phyloP scores from a whole-genome alignment of 1,140 invertebrate genomes.

The Drosophila pallidifrons region DNA sequence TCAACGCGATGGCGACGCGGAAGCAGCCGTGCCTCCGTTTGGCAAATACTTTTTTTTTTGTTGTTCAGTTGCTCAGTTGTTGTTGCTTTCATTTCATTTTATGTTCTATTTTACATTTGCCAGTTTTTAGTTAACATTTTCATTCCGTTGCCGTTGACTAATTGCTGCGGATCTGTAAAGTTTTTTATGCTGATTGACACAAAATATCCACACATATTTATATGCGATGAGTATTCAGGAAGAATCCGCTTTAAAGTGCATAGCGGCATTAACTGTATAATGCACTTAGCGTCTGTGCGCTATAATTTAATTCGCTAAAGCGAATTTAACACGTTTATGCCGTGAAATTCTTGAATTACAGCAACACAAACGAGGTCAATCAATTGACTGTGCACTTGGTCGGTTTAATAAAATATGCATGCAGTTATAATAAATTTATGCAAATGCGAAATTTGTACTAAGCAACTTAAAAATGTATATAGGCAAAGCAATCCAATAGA shows the following conservation, averaged over 20 bases:
- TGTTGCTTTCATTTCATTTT: neutral
- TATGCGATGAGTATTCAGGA: neutral
- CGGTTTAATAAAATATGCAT: neutral
- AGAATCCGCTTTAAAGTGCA: neutral
- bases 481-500: too few species aligned
- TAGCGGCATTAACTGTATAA: neutral
- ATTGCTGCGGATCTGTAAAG: conserved; percentile 13
- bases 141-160: neutral
- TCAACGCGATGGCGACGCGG: conserved; percentile 61
- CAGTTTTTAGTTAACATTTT: conserved; percentile 22
- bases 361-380: neutral
- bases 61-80: neutral
- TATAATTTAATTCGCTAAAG: neutral
- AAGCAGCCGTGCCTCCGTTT: conserved; percentile 67
- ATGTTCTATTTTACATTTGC: conserved; percentile 6
- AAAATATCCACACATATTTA: neutral
- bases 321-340: neutral
- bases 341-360: conserved; percentile 3
- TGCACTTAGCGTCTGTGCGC: neutral
- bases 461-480: neutral
- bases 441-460: too few species aligned
- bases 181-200: conserved; percentile 19
- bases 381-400: neutral
- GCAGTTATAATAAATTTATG: too few species aligned
- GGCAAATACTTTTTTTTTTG: conserved; percentile 26